Conservation (phyloP, 2,888 invertebrate genomes). For the Protonemura montana region DNA sequence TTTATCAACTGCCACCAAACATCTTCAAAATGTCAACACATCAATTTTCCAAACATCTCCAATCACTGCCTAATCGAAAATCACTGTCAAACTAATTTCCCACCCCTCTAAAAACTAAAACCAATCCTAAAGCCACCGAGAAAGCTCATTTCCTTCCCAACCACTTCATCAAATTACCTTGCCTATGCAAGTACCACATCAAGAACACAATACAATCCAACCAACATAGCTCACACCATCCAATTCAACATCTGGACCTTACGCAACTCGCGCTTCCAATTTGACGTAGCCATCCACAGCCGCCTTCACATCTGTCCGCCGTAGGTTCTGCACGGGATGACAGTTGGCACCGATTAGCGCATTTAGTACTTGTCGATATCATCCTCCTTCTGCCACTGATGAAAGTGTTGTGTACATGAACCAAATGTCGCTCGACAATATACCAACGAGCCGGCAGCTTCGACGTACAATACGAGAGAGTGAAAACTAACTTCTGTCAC, state of each 20-base stretch:
- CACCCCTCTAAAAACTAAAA: not conserved
- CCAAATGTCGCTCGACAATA: not conserved
- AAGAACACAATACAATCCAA: not conserved
- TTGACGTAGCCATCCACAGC: too few relatives aligned
- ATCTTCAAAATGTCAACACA: too few relatives aligned
- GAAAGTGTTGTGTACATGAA: not conserved
- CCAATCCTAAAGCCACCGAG: not conserved
- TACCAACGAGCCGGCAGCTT: not conserved
- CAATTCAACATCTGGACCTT: not conserved
- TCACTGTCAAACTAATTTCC: not conserved
- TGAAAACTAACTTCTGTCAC: conserved; percentile 12
- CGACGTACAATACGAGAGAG: not conserved
- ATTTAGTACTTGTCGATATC: not conserved
- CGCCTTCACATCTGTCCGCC: not conserved
- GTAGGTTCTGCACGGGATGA: not conserved
- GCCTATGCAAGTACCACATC: not conserved
- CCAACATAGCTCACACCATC: not conserved
- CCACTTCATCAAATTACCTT: not conserved
- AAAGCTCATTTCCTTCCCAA: not conserved
- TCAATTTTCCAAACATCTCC: too few relatives aligned
- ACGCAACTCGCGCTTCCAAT: not conserved
- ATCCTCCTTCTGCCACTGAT: not conserved
- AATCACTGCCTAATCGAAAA: too few relatives aligned
- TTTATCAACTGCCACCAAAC: too few relatives aligned
- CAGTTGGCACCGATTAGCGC: not conserved